phyloP scores from a whole-genome alignment of 2,888 invertebrate genomes.

The Ennomos quercinarius region DNA sequence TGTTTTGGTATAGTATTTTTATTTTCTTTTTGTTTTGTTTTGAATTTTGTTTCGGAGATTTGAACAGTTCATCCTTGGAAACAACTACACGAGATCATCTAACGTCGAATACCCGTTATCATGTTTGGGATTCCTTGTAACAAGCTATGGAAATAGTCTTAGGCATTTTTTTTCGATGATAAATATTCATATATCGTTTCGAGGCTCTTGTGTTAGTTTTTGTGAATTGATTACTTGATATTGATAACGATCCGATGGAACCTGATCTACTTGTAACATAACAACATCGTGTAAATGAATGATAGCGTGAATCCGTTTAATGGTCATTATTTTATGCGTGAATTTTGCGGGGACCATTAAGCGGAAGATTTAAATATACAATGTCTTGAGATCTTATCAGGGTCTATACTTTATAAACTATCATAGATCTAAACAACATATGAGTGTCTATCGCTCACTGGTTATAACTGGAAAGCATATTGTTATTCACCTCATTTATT shows the following conservation, averaged over 20 bases:
- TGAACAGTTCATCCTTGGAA: constrained; percentile 1
- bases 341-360: background rate
- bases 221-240: constrained; percentile 21
- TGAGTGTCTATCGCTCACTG: background rate
- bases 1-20: constrained; percentile 84
- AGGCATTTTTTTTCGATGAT: constrained; percentile 9
- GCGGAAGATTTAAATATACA: background rate
- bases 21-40: constrained; percentile 31
- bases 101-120: too few relatives aligned
- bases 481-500: too few relatives aligned
- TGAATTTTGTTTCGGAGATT: background rate
- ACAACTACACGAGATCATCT: too few relatives aligned
- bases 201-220: constrained; percentile 17
- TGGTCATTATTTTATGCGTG: background rate
- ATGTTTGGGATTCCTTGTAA: too few relatives aligned
- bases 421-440: too few relatives aligned
- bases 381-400: background rate
- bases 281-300: constrained; percentile 4
- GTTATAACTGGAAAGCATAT: background rate
- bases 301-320: constrained; percentile 5
- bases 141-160: background rate
- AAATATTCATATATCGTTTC: constrained; percentile 16
- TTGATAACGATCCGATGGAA: constrained; percentile 14
- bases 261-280: constrained; percentile 1
- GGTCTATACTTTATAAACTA: too few relatives aligned